Base-by-base conservation (phyloP, 2,888 invertebrate species). In the Drosophila flavopinicola region DNA sequence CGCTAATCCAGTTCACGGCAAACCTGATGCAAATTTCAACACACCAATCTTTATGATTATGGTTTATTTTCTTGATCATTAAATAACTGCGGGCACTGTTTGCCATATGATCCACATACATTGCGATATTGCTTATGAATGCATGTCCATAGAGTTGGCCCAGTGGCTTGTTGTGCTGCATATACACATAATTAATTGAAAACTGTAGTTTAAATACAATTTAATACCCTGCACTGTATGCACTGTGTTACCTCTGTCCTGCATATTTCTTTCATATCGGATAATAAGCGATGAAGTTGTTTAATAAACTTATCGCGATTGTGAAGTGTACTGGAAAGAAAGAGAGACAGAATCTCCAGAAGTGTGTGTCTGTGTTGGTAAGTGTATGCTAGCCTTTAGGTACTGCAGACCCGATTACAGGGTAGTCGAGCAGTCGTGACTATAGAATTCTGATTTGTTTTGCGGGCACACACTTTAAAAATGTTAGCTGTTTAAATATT, bases 1-100 rank as follows among this genome's bases (percentile, higher is more conserved):
- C 52, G 44, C 32, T 52, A 76, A 84, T 76, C 65, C 63, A 86
- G 85, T 65, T 80, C 85, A 85, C 51, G 85, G 82, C 65, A 57
- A 80, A 77, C 54, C 49, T 65, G 72, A 71, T 57, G 60, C 57
- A 9, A 78, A 37, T 56, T 48, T 33, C 11, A 58, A 57, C 61
- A 77, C 68, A 75, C 63, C 85, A 63, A 75, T 82, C 42, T 52
- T 67, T 44, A 59, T 61, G 52, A 64, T 78, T 67, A 66, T 76
- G 79, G 78, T 84, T 87, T 75, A 75, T 85, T 63, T 78, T 73
- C 68, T 49, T 64, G 85, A 85, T 79, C 85, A 79, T 87, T 87
- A 82, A 85, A 78, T 78, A 66, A 82, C 75, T 63, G 86, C 54
- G 60, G 60, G 41, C 66, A 70, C 70, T 85, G 59, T 79, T 59